phyloP scores from a whole-genome alignment of 37 sponge, comb jelly and placozoan species.

The Theonella swinhoei region DNA sequence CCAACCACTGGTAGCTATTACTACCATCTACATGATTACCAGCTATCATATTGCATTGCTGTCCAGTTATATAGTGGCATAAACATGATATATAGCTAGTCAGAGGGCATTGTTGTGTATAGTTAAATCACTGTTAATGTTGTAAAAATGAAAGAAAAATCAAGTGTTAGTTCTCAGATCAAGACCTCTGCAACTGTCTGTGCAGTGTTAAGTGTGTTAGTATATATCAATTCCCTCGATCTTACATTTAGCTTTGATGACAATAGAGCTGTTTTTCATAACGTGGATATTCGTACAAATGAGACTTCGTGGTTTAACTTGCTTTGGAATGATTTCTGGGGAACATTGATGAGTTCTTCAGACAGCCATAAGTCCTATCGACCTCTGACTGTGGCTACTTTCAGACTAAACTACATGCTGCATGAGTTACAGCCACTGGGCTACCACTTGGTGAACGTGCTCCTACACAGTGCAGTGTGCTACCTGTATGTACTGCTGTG shows the following conservation, averaged over 20 bases:
- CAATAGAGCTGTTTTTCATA: conserved; percentile 75
- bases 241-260: conserved; percentile 88
- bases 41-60: no score
- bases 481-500: conserved; percentile 75
- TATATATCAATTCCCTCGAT: conserved; percentile 82
- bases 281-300: conserved; percentile 67
- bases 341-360: conserved; percentile 63
- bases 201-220: conserved; percentile 36
- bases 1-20: no score
- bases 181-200: conserved; percentile 6
- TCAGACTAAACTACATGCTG: conserved; percentile 75
- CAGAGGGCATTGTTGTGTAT: no score
- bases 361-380: conserved; percentile 95
- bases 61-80: no score
- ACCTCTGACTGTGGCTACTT: conserved; percentile 83
- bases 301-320: conserved; percentile 72
- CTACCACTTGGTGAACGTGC: conserved; percentile 89
- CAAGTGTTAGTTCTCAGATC: no score
- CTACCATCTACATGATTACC: no score
- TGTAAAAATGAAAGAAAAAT: no score
- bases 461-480: conserved; percentile 82
- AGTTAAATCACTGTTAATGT: no score
- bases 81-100: no score
- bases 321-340: conserved; percentile 93
- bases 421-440: conserved; percentile 84